phyloP scores from a whole-genome alignment of 2,888 invertebrate species.

The Hypena proboscidalis region DNA sequence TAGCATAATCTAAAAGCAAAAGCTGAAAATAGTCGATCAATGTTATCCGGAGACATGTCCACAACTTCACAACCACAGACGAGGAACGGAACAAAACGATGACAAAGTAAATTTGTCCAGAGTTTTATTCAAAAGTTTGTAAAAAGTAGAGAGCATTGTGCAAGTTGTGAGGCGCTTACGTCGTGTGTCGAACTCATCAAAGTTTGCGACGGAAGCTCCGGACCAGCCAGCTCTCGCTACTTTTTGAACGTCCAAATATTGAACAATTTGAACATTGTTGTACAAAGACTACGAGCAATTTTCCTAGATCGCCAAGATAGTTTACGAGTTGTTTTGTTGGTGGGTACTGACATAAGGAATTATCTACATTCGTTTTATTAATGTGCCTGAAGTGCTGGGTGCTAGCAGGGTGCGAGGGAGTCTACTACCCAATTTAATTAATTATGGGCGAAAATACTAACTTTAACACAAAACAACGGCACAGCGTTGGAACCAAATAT shows the following conservation, averaged over 20 bases:
- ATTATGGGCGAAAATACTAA: no score
- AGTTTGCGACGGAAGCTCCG: conserved; percentile 54
- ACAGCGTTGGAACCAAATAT: no score
- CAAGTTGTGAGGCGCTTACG: conserved; percentile 56
- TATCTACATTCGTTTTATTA: no score
- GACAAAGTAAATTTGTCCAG: conserved; percentile 50
- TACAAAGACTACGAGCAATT: conserved; percentile 30
- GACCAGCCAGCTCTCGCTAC: conserved; percentile 45
- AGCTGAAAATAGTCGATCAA: background rate
- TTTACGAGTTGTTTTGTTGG: conserved; percentile 10
- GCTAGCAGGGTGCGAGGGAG: no score
- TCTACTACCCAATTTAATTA: no score
- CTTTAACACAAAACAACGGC: no score
- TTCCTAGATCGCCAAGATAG: conserved; percentile 20
- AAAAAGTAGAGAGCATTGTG: conserved; percentile 59
- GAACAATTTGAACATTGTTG: conserved; percentile 56
- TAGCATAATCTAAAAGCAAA: no score
- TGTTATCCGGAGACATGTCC: background rate
- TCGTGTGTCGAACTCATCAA: conserved; percentile 74
- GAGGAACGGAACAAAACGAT: conserved; percentile 43
- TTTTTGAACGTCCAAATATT: conserved; percentile 59
- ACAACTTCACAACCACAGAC: conserved; percentile 18
- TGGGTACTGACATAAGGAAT: conserved; percentile 9
- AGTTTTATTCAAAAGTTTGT: conserved; percentile 57
- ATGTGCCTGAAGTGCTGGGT: no score